phyloP scores from a whole-genome alignment of 2,888 invertebrate genomes.

The Adelphocoris suturalis region DNA sequence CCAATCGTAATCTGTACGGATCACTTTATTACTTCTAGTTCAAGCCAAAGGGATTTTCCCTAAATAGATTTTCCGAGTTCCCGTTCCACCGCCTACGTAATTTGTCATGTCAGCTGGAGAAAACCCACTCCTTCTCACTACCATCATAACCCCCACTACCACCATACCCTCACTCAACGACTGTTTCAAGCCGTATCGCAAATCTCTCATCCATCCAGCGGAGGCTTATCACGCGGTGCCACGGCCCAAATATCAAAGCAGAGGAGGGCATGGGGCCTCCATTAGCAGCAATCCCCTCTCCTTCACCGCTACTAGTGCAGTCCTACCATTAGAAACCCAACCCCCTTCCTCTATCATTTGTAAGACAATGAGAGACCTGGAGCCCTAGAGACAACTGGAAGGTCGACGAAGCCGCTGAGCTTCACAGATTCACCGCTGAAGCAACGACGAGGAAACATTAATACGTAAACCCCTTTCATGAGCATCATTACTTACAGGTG shows the following conservation, averaged over 20 bases:
- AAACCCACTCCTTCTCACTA: background rate
- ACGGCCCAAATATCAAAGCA: slow-evolving; percentile 19
- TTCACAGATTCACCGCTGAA: no score
- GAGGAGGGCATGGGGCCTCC: background rate
- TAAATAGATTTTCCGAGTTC: slow-evolving; percentile 11
- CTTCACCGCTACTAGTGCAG: background rate
- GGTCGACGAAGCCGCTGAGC: no score
- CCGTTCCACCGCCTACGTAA: slow-evolving; percentile 11
- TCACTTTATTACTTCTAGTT: slow-evolving; percentile 20
- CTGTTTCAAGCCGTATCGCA: slow-evolving; percentile 15
- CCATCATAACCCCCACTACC: slow-evolving; percentile 3
- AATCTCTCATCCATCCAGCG: slow-evolving; percentile 46
- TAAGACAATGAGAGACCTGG: background rate
- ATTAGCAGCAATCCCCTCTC: background rate
- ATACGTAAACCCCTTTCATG: no score
- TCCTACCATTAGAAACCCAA: background rate
- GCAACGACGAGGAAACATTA: no score
- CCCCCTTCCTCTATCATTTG: background rate
- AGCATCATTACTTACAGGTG: no score
- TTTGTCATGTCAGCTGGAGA: slow-evolving; percentile 20
- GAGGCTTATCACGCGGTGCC: background rate
- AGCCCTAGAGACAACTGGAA: background rate
- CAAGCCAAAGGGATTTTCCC: slow-evolving; percentile 18
- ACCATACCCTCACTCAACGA: background rate
- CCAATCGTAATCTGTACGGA: background rate